A percentile compares a stretch with the other conserved stretches of the same genome.
Evolutionary conservation across 2,797 vertebrate genomes (phyloP).

Genomic region (Etheostoma nigrum): DNA sequence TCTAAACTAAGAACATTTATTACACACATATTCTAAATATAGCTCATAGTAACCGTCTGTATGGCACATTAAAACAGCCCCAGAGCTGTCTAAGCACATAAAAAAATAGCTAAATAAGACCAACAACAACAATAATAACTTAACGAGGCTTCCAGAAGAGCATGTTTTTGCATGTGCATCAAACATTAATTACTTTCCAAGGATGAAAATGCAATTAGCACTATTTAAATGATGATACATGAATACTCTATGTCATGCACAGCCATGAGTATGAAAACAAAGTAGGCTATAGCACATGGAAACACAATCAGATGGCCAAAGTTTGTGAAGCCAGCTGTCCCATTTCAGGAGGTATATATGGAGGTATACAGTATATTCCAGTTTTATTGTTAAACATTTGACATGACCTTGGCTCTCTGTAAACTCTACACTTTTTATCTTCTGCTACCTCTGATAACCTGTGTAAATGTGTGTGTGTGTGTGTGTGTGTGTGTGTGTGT

Average conservation of each 20-base stretch:
- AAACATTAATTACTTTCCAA: not conserved
- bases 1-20: not conserved
- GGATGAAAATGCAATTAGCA: not conserved
- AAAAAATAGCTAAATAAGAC: not conserved
- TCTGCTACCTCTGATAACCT: slow-evolving; percentile 76
- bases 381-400: slow-evolving; percentile 62
- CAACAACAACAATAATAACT: not conserved
- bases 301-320: slow-evolving; percentile 30
- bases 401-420: slow-evolving; percentile 77
- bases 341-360: slow-evolving; percentile 31
- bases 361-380: slow-evolving; percentile 43
- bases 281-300: slow-evolving; percentile 15
- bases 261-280: slow-evolving; percentile 36
- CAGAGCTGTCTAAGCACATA: not conserved
- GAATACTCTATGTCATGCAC: slow-evolving; percentile 9
- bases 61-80: not conserved
- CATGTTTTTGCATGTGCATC: not conserved
- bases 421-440: slow-evolving; percentile 83
- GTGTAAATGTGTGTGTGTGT: slow-evolving; percentile 31
- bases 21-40: not conserved
- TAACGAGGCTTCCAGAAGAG: not conserved
- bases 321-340: slow-evolving; percentile 59
- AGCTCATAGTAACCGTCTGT: not conserved
- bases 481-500: slow-evolving; percentile 28
- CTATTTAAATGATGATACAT: slow-evolving; percentile 26